Evolutionary conservation across 2,888 invertebrate genomes (phyloP).

Genomic region (Luperina nickerlii): DNA sequence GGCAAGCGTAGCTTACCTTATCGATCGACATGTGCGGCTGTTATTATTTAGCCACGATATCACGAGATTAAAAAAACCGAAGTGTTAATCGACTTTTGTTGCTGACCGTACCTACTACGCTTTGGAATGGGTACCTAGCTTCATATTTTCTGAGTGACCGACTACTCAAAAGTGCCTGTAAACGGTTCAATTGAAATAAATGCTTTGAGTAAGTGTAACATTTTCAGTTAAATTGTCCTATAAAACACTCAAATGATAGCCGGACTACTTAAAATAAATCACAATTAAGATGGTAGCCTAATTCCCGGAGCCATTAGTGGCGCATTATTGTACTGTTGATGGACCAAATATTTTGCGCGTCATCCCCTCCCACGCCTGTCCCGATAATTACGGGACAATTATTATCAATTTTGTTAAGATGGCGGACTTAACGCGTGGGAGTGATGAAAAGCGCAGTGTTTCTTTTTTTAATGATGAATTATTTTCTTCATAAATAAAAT

Average conservation of each 20-base stretch:
- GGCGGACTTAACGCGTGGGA: constrained; percentile 6
- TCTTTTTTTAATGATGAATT: constrained; percentile 5
- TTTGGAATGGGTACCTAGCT: too few relatives aligned
- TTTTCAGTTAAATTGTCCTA: constrained; percentile 7
- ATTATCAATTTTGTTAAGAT: constrained; percentile 51
- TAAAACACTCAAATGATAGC: constrained; percentile 10
- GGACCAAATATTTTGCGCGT: constrained; percentile 69
- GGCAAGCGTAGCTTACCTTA: too few relatives aligned
- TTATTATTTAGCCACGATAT: too few relatives aligned
- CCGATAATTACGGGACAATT: constrained; percentile 62
- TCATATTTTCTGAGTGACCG: too few relatives aligned
- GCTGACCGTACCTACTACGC: too few relatives aligned
- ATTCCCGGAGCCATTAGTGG: constrained; percentile 72
- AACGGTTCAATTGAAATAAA: too few relatives aligned
- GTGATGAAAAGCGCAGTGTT: constrained; percentile 1
- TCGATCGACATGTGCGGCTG: too few relatives aligned
- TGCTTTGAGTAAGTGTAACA: too few relatives aligned
- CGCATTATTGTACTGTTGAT: constrained; percentile 71
- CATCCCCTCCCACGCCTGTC: constrained; percentile 51
- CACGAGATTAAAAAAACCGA: too few relatives aligned
- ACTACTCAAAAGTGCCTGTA: too few relatives aligned
- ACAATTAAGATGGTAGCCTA: constrained; percentile 67
- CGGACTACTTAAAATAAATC: constrained; percentile 67
- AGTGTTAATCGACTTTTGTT: too few relatives aligned
- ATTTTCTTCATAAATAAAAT: not conserved